These are phyloP conservation scores for Procambarus clarkii DNA, from an alignment of 1,140 invertebrate genomes.

Conservation along the genomic window DNA sequence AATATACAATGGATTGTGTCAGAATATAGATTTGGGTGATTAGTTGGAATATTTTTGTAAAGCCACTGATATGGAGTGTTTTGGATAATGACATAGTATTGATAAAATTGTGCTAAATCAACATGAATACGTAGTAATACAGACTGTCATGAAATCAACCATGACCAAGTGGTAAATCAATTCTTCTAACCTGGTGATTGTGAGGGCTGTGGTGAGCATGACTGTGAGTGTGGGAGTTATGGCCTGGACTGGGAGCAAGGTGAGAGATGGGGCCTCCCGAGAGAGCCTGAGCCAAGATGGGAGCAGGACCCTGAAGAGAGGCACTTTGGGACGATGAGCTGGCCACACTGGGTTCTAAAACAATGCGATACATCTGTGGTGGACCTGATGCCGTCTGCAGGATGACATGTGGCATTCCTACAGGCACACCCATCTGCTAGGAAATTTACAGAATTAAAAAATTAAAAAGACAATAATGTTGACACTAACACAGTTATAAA, in stretches of 20 bases:
- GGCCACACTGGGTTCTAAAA: slow-evolving; percentile 61
- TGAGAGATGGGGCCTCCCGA: slow-evolving; percentile 32
- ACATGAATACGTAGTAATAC: too few species aligned
- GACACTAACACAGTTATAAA: too few species aligned
- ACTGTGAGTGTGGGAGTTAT: background rate
- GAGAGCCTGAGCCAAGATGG: slow-evolving; percentile 60
- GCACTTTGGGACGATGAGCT: slow-evolving; percentile 8
- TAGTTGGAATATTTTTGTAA: too few species aligned
- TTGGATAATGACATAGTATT: too few species aligned
- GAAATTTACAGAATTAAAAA: background rate
- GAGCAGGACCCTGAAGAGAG: slow-evolving; percentile 20
- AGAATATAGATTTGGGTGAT: too few species aligned
- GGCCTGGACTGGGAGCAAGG: background rate
- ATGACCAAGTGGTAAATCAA: too few species aligned
- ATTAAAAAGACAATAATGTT: too few species aligned
- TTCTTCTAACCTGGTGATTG: background rate
- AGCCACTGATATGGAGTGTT: too few species aligned
- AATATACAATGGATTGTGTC: too few species aligned
- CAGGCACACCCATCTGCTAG: slow-evolving; percentile 61
- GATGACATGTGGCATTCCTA: slow-evolving; percentile 68
- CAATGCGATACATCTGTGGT: slow-evolving; percentile 66
- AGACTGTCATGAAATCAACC: too few species aligned
- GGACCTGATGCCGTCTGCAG: slow-evolving; percentile 60
- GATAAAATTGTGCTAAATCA: too few species aligned
- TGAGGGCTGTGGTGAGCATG: background rate